Base-by-base conservation (phyloP, 2,113 vertebrate genomes). In the Dicrurus megarhynchus region DNA sequence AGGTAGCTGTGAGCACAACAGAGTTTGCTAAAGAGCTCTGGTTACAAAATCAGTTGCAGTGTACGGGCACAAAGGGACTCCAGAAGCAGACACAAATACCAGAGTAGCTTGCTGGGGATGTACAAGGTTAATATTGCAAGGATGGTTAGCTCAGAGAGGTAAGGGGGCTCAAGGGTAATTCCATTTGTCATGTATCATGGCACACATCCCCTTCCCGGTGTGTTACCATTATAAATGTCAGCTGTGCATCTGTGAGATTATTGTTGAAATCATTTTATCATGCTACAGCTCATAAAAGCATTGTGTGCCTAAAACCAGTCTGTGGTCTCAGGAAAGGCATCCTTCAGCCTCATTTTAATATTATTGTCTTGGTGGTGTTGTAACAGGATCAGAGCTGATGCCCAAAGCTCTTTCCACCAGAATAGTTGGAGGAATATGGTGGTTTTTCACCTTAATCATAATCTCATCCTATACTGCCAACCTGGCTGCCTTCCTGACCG, bases 401-500 rank as follows among this genome's bases (percentile, higher is more conserved):
- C 99, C 99, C 76, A 99, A 99, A 98, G 99, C 99, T 93, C 98
- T 99, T 87, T 99, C 99, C 26, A 99, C 99, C 63, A 98, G 99
- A 98, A 99, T 99, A 97, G 99, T 99, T 68, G 99, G 99, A 96
- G 99, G 99, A 86, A 99, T 99, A 97, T 99, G 99, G 99, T 99
- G 99, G 99, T 99, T 99, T 98, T 99, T 99, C 96, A 99, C 99
- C 42, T 95, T 99, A 96, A 99, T 99, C 98, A 99, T 99, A 96
- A 99, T 99, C 96, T 99, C 99, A 84, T 99, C 99, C 64, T 99
- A 99, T 83, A 99, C 99, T 69, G 99, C 99, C 95, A 99, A 99
- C 98, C 94, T 99, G 97, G 99, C 99, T 63, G 99, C 99, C 97
- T 99, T 99, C 97, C 98, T 99, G 93, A 99, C 99, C 0, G 99